A percentile compares a stretch with the other conserved stretches of the same genome.
These are phyloP conservation scores for Zele albiditarsus DNA, from an alignment of 2,888 invertebrate genomes.

Conservation along the genomic window DNA sequence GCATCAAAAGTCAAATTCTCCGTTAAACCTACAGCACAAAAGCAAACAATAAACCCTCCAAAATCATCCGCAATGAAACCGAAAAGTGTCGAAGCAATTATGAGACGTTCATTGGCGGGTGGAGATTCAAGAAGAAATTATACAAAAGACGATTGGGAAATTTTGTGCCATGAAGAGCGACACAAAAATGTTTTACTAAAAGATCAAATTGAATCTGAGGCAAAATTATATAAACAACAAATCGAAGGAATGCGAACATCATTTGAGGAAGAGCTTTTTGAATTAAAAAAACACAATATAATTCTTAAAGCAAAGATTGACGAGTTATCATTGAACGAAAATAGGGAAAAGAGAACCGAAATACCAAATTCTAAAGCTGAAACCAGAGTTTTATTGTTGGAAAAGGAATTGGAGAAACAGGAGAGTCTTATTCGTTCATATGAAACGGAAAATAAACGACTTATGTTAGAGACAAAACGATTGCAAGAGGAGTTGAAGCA, in stretches of 20 bases:
- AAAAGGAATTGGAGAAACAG: constrained; percentile 66
- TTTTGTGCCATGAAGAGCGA: constrained; percentile 65
- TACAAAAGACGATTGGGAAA: constrained; percentile 60
- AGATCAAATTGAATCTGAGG: constrained; percentile 65
- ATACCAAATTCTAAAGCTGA: constrained; percentile 50
- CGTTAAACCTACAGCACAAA: constrained; percentile 43
- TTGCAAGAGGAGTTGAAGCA: constrained; percentile 63
- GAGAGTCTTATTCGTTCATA: constrained; percentile 66
- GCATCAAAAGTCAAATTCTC: constrained; percentile 40
- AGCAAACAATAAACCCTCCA: constrained; percentile 46
- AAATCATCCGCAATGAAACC: constrained; percentile 36
- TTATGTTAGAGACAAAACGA: constrained; percentile 64
- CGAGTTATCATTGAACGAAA: constrained; percentile 60
- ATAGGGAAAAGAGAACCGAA: constrained; percentile 47
- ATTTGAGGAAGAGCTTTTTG: constrained; percentile 67
- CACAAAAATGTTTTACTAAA: constrained; percentile 64
- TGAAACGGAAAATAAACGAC: constrained; percentile 67
- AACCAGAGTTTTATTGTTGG: constrained; percentile 58
- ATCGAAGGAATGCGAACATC: constrained; percentile 65
- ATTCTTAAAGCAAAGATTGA: constrained; percentile 67
- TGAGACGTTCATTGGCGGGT: constrained; percentile 53
- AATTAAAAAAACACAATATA: constrained; percentile 68
- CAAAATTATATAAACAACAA: constrained; percentile 64
- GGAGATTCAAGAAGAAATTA: constrained; percentile 58
- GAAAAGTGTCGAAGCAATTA: constrained; percentile 51